Conservation (phyloP, 2,888 invertebrate genomes). For the Diplazon laetatorius region DNA sequence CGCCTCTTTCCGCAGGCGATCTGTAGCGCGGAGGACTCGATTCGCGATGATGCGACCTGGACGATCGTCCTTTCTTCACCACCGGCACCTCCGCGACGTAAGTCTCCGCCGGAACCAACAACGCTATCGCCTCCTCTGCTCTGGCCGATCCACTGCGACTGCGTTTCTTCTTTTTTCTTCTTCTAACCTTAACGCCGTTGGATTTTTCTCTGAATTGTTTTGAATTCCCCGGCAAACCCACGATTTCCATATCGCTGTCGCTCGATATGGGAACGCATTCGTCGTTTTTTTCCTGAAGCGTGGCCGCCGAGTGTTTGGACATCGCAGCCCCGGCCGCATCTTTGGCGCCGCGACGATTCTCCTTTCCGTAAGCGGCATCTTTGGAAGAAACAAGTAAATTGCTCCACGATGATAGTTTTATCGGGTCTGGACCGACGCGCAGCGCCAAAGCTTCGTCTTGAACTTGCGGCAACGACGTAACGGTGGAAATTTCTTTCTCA, state of each 20-base stretch:
- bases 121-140: slow-evolving; percentile 66
- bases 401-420: slow-evolving; percentile 78
- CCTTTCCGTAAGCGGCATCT: slow-evolving; percentile 81
- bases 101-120: slow-evolving; percentile 54
- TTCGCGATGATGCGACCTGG: slow-evolving; percentile 65
- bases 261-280: slow-evolving; percentile 80
- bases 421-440: no score
- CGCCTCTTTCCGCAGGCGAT: slow-evolving; percentile 45
- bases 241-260: slow-evolving; percentile 80
- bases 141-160: slow-evolving; percentile 57
- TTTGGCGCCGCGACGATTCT: slow-evolving; percentile 77
- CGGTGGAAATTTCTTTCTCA: not conserved
- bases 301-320: slow-evolving; percentile 67
- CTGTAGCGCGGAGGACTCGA: slow-evolving; percentile 65
- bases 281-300: slow-evolving; percentile 75
- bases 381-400: slow-evolving; percentile 76
- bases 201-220: slow-evolving; percentile 59
- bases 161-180: slow-evolving; percentile 75
- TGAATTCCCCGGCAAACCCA: slow-evolving; percentile 73
- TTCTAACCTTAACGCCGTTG: slow-evolving; percentile 64
- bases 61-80: slow-evolving; percentile 57
- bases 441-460: no score
- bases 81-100: slow-evolving; percentile 24
- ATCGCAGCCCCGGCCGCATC: slow-evolving; percentile 69
- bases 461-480: no score